Percentiles rank a stretch among this genome's conserved stretches.
Evolutionary conservation across 2,113 vertebrate species (phyloP).

Genomic region (Corythoichthys haematopterus): DNA sequence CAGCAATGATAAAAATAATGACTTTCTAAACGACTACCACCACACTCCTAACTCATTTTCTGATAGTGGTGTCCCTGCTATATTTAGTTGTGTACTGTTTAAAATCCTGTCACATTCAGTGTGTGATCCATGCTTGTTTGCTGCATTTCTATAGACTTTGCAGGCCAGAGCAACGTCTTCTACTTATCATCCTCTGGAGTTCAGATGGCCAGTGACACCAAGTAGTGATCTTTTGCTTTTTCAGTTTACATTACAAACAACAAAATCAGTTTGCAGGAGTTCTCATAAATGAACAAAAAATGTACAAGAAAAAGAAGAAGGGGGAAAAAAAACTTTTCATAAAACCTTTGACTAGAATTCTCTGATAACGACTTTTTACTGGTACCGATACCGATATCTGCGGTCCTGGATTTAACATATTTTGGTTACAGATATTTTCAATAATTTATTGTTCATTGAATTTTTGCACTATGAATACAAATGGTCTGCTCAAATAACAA

Average conservation of each 20-base stretch:
- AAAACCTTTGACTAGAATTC: not conserved
- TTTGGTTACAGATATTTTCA: too few species aligned
- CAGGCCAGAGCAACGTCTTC: slow-evolving; percentile 53
- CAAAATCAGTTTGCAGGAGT: not conserved
- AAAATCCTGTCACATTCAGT: slow-evolving; percentile 76
- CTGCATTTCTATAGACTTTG: slow-evolving; percentile 66
- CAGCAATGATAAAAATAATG: slow-evolving; percentile 81
- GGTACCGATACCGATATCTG: too few species aligned
- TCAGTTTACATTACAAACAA: slow-evolving; percentile 20
- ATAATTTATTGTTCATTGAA: too few species aligned
- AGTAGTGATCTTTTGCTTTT: slow-evolving; percentile 29
- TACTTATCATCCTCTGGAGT: slow-evolving; percentile 56
- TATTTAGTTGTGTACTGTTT: slow-evolving; percentile 82
- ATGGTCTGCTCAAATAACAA: too few species aligned
- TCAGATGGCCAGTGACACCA: slow-evolving; percentile 63
- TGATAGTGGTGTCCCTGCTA: slow-evolving; percentile 75
- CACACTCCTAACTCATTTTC: slow-evolving; percentile 79
- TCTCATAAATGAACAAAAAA: not conserved
- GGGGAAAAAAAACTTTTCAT: not conserved
- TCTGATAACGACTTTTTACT: too few species aligned
- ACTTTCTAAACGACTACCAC: slow-evolving; percentile 78
- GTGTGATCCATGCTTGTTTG: slow-evolving; percentile 58
- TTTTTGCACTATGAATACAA: too few species aligned
- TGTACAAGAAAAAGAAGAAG: not conserved
- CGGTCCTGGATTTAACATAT: too few species aligned